Conservation (phyloP, 2,113 vertebrate species). For the Coracopsis vasa region DNA sequence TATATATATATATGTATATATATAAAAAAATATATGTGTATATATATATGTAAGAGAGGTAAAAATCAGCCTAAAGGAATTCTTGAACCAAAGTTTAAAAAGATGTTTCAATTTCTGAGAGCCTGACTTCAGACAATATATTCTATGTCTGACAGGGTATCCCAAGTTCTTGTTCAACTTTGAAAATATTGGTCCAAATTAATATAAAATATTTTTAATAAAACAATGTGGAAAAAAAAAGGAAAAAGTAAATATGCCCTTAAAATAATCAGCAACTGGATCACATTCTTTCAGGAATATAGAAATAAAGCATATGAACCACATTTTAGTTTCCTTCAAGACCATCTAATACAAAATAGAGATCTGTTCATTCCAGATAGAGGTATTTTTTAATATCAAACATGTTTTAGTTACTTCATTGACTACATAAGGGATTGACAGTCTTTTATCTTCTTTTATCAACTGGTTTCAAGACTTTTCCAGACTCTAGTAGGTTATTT, state of each 20-base stretch:
- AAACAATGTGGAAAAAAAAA: background rate
- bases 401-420: background rate
- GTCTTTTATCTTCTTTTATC: background rate
- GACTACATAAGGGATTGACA: background rate
- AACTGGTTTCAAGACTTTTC: background rate
- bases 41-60: accelerated
- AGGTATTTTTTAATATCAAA: background rate
- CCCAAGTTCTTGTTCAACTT: background rate
- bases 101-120: background rate
- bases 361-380: background rate
- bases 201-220: background rate
- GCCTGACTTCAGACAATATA: background rate
- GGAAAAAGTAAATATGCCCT: background rate
- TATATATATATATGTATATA: background rate
- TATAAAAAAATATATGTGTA: background rate
- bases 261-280: background rate
- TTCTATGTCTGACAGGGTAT: background rate
- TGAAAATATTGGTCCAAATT: background rate
- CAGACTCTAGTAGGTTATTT: background rate
- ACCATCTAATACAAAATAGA: background rate
- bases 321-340: background rate
- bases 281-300: background rate
- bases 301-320: background rate
- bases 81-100: background rate
- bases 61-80: background rate